Percentiles rank a stretch among this genome's conserved stretches.
Conservation (phyloP, 2,797 vertebrate genomes). For the Otolemur crassicaudatus region DNA sequence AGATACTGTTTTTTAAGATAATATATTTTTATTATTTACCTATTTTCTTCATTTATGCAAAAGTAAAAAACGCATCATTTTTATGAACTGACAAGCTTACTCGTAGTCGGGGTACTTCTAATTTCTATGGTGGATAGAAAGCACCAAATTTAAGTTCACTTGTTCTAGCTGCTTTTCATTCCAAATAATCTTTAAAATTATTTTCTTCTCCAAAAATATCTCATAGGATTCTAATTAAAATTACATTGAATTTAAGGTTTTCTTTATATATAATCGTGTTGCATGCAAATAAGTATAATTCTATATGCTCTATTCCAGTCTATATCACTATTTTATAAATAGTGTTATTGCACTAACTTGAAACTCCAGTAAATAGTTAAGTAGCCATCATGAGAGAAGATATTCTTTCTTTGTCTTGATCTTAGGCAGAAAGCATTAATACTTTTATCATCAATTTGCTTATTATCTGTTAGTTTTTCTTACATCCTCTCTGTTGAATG, state of each 20-base stretch:
- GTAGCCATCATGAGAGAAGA: background rate
- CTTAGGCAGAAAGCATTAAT: background rate
- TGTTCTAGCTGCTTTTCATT: background rate
- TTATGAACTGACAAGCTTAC: background rate
- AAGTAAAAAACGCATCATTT: background rate
- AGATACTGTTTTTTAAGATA: background rate
- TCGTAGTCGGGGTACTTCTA: background rate
- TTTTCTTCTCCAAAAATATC: background rate
- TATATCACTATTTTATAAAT: background rate
- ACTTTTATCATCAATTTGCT: background rate
- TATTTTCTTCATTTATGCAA: background rate
- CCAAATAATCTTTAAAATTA: background rate
- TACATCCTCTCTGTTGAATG: background rate
- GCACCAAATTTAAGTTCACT: background rate
- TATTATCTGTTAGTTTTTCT: background rate
- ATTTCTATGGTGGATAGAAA: background rate
- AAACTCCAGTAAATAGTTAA: background rate
- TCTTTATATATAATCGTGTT: background rate
- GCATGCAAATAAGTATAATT: background rate
- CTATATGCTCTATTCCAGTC: background rate
- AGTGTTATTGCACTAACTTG: background rate
- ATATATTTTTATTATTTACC: background rate
- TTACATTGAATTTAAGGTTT: background rate
- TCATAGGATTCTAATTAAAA: background rate
- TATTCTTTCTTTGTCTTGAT: background rate